Conservation (phyloP, 1,140 invertebrate genomes). For the Plutomurus gul region DNA sequence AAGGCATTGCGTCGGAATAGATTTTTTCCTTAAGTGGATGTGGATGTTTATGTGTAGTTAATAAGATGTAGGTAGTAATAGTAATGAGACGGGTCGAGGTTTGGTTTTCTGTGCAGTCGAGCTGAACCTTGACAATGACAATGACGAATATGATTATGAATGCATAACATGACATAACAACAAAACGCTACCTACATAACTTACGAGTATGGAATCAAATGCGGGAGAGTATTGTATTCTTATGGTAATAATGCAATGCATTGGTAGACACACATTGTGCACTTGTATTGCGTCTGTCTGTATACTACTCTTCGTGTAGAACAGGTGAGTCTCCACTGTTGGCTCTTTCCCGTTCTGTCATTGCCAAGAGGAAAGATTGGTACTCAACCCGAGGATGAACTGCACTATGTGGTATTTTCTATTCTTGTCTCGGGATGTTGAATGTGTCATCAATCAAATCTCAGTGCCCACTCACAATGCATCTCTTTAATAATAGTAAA, state of each 20-base stretch:
- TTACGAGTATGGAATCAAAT: too few relatives aligned
- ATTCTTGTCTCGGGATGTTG: too few relatives aligned
- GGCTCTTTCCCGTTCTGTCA: too few relatives aligned
- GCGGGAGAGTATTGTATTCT: background rate
- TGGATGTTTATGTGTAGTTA: background rate
- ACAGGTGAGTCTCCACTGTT: background rate
- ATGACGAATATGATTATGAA: conserved; percentile 33
- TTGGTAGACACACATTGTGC: too few relatives aligned
- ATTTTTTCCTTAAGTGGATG: background rate
- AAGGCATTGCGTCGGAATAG: too few relatives aligned
- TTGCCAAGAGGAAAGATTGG: background rate
- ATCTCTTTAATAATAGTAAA: conserved; percentile 2
- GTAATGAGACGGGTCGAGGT: background rate
- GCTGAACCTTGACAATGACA: conserved; percentile 28
- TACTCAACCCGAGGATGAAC: too few relatives aligned
- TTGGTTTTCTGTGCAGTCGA: background rate
- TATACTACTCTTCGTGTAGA: too few relatives aligned
- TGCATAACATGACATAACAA: background rate
- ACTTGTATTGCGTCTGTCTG: too few relatives aligned
- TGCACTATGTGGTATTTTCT: too few relatives aligned
- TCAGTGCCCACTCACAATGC: too few relatives aligned
- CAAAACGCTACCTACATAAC: too few relatives aligned
- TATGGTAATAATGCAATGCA: background rate
- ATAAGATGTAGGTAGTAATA: background rate
- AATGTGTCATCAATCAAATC: conserved; percentile 27